Base-by-base conservation (phyloP, 23 tunicate species). In the Oikopleura albicans region DNA sequence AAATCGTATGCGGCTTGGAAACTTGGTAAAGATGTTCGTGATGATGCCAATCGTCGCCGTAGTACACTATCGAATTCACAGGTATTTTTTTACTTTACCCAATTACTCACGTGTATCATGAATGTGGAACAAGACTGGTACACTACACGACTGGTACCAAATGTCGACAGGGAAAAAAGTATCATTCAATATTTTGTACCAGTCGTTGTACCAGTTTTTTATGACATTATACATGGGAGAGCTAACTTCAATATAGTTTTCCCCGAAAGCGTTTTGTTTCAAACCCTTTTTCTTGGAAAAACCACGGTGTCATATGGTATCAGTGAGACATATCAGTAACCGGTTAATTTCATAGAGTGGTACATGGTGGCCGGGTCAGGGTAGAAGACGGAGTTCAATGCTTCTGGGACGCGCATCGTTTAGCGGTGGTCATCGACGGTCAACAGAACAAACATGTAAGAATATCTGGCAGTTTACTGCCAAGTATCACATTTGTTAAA, bases 1-100 rank as follows among this genome's bases (percentile, higher is more conserved):
- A 71, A 71, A 71, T 71, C 79, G 2, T 71, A 71, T 71, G 33
- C 79, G 34, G 79, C 79, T 2, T 71, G 79, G 79, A 71, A 71
- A 71, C 79, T 71, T 4, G 79, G 79, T 22, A 71, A 71, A 29
- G 79, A 71, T 29, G 79, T 71, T 37, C 79, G 79, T 2, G 79
- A 71, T 29, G 79, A 71, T 71, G 79, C 79, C 4, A 71, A 12
- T 31, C 79, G 79, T 2, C 28, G 79, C 28, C 28, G 79, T 2
- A 12, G 34, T 71, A 71, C 79, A 12, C 37, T 71, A 12, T 71
- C 79, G 2, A 71, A 71, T 71, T 71, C 79, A 71, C 79, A 71
- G 79, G 79, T 71, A 2, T 2, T 34, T 71, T 29, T 12, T 12
- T 71, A 8, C 22, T 49, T 49, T 22, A 49, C 16, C 59, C 8